These are phyloP conservation scores for Sebastes vulpes DNA, from an alignment of 2,797 vertebrate genomes.

Conservation along the genomic window DNA sequence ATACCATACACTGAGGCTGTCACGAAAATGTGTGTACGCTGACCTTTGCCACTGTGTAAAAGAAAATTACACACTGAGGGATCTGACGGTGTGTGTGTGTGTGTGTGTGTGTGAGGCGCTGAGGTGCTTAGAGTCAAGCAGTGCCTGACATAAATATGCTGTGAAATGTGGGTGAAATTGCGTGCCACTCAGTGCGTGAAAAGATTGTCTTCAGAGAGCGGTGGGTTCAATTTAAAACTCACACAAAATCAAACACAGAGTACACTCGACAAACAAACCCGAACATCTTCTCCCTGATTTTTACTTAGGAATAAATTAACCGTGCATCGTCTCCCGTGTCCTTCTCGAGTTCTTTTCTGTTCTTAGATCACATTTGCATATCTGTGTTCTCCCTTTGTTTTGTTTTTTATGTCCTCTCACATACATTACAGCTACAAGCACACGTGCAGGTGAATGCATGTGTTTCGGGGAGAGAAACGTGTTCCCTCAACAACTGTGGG, in stretches of 20 bases:
- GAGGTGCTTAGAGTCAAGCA: not conserved
- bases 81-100: conserved; percentile 6
- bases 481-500: conserved; percentile 31
- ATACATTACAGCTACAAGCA: not conserved
- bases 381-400: not conserved
- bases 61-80: conserved; percentile 23
- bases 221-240: not conserved
- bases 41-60: conserved; percentile 47
- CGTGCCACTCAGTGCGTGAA: conserved; percentile 1
- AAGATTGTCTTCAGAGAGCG: not conserved
- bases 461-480: conserved; percentile 16
- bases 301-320: conserved; percentile 33
- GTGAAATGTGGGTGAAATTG: conserved; percentile 21
- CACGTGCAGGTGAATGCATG: conserved; percentile 39
- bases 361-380: conserved; percentile 37
- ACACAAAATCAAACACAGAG: not conserved
- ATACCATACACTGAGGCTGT: conserved; percentile 9
- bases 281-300: not conserved
- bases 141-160: conserved; percentile 24
- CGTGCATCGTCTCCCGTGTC: not conserved
- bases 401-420: not conserved
- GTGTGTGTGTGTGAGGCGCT: not conserved
- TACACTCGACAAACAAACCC: not conserved
- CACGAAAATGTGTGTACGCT: conserved; percentile 1
- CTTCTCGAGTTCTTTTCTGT: conserved; percentile 21